A percentile compares a stretch with the other conserved stretches of the same genome.
These are phyloP conservation scores for Cylas formicarius DNA, from an alignment of 1,140 invertebrate species.

Conservation along the genomic window DNA sequence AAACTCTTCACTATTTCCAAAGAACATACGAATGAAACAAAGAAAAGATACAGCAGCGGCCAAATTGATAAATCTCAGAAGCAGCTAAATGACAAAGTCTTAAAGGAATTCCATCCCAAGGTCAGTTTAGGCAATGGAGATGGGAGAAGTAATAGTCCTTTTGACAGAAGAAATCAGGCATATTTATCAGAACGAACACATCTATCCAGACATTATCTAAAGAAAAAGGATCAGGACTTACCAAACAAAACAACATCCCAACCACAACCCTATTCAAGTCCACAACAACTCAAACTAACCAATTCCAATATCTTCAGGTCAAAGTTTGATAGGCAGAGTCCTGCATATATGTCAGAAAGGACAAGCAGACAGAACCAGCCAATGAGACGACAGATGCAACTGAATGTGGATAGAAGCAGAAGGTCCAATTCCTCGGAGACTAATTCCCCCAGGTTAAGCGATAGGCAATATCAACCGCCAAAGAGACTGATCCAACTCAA, in stretches of 20 bases:
- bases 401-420: too few relatives aligned
- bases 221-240: too few relatives aligned
- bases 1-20: slow-evolving; percentile 7
- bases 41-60: slow-evolving; percentile 3
- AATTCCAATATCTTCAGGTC: slow-evolving; percentile 1
- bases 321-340: slow-evolving; percentile 6
- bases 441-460: too few relatives aligned
- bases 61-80: slow-evolving; percentile 10
- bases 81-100: slow-evolving; percentile 11
- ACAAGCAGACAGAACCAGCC: too few relatives aligned
- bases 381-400: too few relatives aligned
- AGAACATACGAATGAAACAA: background rate
- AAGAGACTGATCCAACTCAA: too few relatives aligned
- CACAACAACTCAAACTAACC: slow-evolving; percentile 3
- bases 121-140: background rate
- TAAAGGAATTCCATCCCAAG: slow-evolving; percentile 4
- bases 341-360: slow-evolving; percentile 6
- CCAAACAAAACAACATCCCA: background rate
- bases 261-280: background rate
- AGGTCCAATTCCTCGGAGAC: too few relatives aligned
- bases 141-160: slow-evolving; percentile 2
- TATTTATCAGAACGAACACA: slow-evolving; percentile 8
- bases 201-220: too few relatives aligned
- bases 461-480: too few relatives aligned
- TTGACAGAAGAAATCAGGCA: slow-evolving; percentile 4